Evolutionary conservation across 2,888 invertebrate species (phyloP).

Genomic region (Melangyna quadrimaculata): DNA sequence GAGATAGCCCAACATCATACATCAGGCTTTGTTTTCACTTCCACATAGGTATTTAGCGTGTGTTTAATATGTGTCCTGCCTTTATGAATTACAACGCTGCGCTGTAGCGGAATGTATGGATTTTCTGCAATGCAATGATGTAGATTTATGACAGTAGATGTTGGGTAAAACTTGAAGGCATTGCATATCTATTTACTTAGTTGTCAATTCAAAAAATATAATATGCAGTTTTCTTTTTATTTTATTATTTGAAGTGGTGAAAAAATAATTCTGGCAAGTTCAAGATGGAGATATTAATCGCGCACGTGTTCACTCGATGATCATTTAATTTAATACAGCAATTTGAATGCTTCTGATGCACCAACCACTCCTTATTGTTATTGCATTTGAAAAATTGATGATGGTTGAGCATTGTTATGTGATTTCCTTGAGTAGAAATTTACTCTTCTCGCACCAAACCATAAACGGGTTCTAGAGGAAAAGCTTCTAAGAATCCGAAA

Average conservation of each 20-base stretch:
- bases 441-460: too few species aligned
- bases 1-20: conserved; percentile 25
- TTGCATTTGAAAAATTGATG: background rate
- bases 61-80: background rate
- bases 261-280: conserved; percentile 5
- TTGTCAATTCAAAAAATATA: background rate
- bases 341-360: background rate
- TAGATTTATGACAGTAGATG: conserved; percentile 22
- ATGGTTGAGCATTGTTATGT: too few species aligned
- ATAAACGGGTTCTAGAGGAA: too few species aligned
- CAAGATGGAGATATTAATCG: conserved; percentile 27
- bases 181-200: background rate
- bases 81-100: background rate
- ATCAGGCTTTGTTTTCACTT: conserved; percentile 13
- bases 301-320: conserved; percentile 2
- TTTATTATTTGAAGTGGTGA: background rate
- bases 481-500: too few species aligned
- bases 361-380: background rate
- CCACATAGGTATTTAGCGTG: background rate
- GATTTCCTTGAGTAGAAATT: too few species aligned
- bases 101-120: conserved; percentile 21
- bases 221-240: background rate
- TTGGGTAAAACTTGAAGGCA: background rate
- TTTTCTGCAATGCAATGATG: conserved; percentile 26
- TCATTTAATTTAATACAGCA: background rate